Conservation (phyloP, 2,888 invertebrate genomes). For the Drosophila rellima region DNA sequence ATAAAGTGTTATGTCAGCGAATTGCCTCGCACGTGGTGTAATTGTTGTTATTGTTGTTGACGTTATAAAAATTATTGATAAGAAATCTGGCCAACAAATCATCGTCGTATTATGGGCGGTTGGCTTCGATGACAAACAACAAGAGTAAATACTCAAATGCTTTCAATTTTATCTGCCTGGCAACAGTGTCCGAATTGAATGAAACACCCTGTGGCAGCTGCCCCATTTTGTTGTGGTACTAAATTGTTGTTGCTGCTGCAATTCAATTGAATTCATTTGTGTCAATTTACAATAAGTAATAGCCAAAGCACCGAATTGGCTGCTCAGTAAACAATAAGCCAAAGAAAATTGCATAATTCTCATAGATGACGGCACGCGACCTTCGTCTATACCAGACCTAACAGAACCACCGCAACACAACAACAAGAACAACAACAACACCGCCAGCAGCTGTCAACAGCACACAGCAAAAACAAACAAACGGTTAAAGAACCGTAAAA, state of each 20-base stretch:
- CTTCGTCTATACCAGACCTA: constrained; percentile 49
- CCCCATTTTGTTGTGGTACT: background rate
- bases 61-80: constrained; percentile 42
- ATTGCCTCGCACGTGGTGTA: constrained; percentile 42
- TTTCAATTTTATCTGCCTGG: constrained; percentile 20
- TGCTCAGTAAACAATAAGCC: constrained; percentile 41
- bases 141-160: constrained; percentile 6
- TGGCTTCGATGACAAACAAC: constrained; percentile 29
- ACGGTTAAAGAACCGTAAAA: constrained; percentile 38
- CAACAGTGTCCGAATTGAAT: constrained; percentile 27
- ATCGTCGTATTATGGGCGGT: constrained; percentile 38
- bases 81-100: constrained; percentile 38
- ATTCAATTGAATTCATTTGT: constrained; percentile 78
- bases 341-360: constrained; percentile 71
- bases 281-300: constrained; percentile 77
- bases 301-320: constrained; percentile 19
- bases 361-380: constrained; percentile 60
- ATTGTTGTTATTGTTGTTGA: constrained; percentile 12
- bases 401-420: constrained; percentile 1
- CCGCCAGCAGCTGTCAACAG: constrained; percentile 38
- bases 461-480: constrained; percentile 38
- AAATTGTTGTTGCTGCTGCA: constrained; percentile 50
- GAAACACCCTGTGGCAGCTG: constrained; percentile 37
- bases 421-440: background rate
- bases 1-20: constrained; percentile 40